Conservation (phyloP, 2,113 vertebrate genomes). For the Elephantulus edwardii region DNA sequence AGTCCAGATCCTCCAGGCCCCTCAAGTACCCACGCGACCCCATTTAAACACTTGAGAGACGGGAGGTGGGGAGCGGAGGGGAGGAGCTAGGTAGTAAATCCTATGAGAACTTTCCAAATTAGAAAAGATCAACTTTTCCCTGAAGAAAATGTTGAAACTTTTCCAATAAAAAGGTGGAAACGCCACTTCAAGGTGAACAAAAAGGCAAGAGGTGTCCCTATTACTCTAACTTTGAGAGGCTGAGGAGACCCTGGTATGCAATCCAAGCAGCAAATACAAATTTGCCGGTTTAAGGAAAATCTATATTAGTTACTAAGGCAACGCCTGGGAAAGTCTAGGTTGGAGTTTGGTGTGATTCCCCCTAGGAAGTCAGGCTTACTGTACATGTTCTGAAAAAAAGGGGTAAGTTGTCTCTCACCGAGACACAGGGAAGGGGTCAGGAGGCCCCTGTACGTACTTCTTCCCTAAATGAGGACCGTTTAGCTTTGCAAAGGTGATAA, state of each 20-base stretch:
- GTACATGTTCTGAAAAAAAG: slow-evolving; percentile 57
- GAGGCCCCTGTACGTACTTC: background rate
- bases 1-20: background rate
- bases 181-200: slow-evolving; percentile 76
- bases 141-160: slow-evolving; percentile 58
- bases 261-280: slow-evolving; percentile 63
- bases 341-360: slow-evolving; percentile 50
- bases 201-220: background rate
- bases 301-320: slow-evolving; percentile 86
- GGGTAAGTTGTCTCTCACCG: slow-evolving; percentile 50
- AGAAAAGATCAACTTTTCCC: slow-evolving; percentile 64
- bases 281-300: slow-evolving; percentile 67
- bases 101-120: slow-evolving; percentile 63
- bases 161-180: slow-evolving; percentile 31
- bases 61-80: background rate
- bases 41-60: background rate
- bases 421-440: background rate
- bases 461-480: background rate
- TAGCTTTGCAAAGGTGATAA: background rate
- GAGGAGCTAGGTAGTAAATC: slow-evolving; percentile 17
- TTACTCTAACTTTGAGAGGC: slow-evolving; percentile 68
- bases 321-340: slow-evolving; percentile 78
- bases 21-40: background rate
- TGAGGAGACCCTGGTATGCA: slow-evolving; percentile 39
- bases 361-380: slow-evolving; percentile 68